A percentile compares a stretch with the other conserved stretches of the same genome.
These are phyloP conservation scores for Balaeniceps rex DNA, from an alignment of 2,113 vertebrate genomes.

Conservation along the genomic window DNA sequence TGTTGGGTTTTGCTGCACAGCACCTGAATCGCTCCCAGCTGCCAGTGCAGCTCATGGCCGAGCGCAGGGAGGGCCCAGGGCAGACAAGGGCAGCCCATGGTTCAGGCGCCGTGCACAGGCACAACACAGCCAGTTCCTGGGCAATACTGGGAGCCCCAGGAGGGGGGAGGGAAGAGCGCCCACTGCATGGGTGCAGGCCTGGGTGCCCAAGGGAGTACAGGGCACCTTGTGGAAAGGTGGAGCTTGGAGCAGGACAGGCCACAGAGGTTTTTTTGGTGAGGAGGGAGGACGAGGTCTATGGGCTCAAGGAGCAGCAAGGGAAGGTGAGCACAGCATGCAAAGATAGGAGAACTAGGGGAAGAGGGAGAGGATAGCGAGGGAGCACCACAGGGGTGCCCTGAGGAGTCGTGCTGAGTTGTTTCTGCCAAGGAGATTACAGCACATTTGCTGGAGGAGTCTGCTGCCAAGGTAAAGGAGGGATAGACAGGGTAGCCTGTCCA, in stretches of 20 bases:
- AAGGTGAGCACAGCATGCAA: neutral
- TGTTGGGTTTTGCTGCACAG: neutral
- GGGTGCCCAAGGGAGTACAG: neutral
- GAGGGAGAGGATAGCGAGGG: neutral
- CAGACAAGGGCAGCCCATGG: accelerated
- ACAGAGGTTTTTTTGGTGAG: neutral
- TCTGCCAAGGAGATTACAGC: neutral
- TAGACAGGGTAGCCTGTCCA: neutral
- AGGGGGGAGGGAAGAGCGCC: accelerated
- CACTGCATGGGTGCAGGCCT: neutral
- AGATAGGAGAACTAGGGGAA: neutral
- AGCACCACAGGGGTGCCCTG: neutral
- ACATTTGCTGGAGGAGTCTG: neutral
- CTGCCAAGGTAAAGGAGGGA: neutral
- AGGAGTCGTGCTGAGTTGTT: neutral
- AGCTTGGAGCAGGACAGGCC: neutral
- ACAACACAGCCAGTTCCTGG: neutral
- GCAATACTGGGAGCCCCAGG: neutral
- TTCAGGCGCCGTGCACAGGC: accelerated
- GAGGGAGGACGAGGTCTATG: neutral
- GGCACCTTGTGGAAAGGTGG: neutral
- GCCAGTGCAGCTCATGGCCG: neutral
- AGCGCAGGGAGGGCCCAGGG: accelerated
- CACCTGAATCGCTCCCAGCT: neutral
- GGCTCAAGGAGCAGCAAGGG: neutral